phyloP scores from a whole-genome alignment of 2,113 vertebrate genomes.

The Hemicordylus capensis region DNA sequence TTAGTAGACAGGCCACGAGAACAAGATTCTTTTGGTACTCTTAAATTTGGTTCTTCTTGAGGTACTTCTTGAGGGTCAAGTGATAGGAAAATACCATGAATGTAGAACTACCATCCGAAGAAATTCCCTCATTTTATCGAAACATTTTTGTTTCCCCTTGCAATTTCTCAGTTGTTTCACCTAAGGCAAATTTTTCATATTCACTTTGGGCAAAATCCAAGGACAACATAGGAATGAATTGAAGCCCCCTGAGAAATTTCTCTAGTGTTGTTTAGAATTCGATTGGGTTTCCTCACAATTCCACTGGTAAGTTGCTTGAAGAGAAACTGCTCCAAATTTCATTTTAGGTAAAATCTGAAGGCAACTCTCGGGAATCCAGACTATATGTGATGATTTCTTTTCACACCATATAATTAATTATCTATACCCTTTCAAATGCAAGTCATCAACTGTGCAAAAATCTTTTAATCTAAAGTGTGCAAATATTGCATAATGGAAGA shows the following conservation, averaged over 20 bases:
- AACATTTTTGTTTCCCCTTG: neutral
- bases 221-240: neutral
- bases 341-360: neutral
- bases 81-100: neutral
- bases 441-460: constrained; percentile 63
- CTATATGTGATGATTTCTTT: constrained; percentile 73
- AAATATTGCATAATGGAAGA: constrained; percentile 77
- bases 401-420: constrained; percentile 78
- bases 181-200: neutral
- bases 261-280: neutral
- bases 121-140: neutral
- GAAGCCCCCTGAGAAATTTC: neutral
- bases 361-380: neutral
- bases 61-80: no score
- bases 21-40: no score
- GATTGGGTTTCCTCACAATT: neutral
- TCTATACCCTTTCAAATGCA: constrained; percentile 61
- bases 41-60: no score
- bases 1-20: no score
- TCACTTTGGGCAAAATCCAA: neutral
- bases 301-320: neutral
- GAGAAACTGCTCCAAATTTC: neutral
- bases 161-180: neutral
- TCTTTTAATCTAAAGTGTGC: constrained; percentile 70
- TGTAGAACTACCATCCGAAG: neutral